Percentiles rank a stretch among this genome's conserved stretches.
Evolutionary conservation across 2,113 vertebrate genomes (phyloP).

Genomic region (Clupea harengus): DNA sequence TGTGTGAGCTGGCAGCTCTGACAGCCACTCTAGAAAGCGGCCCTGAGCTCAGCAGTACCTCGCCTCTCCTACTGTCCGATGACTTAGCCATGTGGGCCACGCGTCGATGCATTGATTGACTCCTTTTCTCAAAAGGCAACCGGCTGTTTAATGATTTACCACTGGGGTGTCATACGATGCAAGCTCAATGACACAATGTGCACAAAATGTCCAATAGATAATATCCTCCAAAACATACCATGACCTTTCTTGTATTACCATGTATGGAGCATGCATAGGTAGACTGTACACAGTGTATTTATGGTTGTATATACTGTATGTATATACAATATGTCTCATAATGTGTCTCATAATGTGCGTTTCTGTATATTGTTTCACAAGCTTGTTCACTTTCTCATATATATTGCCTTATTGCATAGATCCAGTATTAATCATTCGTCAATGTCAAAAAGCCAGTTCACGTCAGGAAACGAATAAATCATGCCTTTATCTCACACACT

Average conservation of each 20-base stretch:
- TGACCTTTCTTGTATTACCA: neutral
- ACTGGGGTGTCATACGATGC: neutral
- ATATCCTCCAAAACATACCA: neutral
- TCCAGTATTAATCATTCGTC: neutral
- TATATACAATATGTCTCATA: neutral
- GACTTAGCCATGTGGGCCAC: neutral
- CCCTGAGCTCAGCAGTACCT: neutral
- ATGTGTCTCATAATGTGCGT: neutral
- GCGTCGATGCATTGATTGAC: conserved; percentile 6
- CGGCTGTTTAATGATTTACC: conserved; percentile 17
- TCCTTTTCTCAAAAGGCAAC: neutral
- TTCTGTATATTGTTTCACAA: neutral
- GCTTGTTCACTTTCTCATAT: neutral
- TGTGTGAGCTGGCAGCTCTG: neutral
- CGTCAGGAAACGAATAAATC: neutral
- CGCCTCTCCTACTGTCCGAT: neutral
- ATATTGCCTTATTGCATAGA: neutral
- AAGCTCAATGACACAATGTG: conserved; percentile 3
- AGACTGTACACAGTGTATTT: neutral
- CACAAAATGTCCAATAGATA: neutral
- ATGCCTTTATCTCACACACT: neutral
- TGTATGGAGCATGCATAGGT: neutral
- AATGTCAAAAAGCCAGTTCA: neutral
- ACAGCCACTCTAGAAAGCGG: neutral
- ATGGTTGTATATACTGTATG: neutral